Evolutionary conservation across 2,113 vertebrate genomes (phyloP), one percentile per base, ranked within the genome.

Genomic region (Paramisgurnus dabryanus): DNA sequence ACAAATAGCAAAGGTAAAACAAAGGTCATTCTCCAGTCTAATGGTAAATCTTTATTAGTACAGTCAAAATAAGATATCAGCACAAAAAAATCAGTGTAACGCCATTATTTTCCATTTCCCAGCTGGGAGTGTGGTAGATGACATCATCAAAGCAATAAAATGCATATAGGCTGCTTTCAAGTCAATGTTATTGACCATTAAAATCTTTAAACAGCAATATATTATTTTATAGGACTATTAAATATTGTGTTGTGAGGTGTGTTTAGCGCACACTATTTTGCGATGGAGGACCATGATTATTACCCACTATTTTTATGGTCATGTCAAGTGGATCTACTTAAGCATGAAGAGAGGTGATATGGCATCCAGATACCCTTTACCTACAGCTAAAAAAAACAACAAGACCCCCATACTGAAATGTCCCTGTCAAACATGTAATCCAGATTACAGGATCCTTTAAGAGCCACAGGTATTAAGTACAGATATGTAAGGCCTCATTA

Each of bases 81-180:
- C 60, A 67, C 58, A 76, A 60, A 64, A 84, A 79, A 22, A 22
- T 50, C 41, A 50, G 55, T 18, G 49, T 76, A 40, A 67, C 47
- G 64, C 76, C 40, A 64, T 79, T 78, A 74, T 64, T 71, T 39
- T 69, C 49, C 65, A 75, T 53, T 70, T 63, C 67, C 70, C 74
- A 63, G 64, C 58, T 39, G 12, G 22, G 45, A 49, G 74, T 68
- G 75, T 84, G 64, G 47, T 64, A 66, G 50, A 70, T 74, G 50
- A 63, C 57, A 41, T 73, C 55, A 27, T 22, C 43, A 49, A 67
- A 74, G 47, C 57, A 67, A 39, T 47, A 67, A 68, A 81, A 68
- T 34, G 39, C 15, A 39, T 22, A 67, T 10, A 34, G 15, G 65
- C 58, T 18, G n/a, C 50, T 66, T 76, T 64, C 60, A 80, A 64